phyloP scores from a whole-genome alignment of 2,888 invertebrate genomes.

The Drosophila prolongata region DNA sequence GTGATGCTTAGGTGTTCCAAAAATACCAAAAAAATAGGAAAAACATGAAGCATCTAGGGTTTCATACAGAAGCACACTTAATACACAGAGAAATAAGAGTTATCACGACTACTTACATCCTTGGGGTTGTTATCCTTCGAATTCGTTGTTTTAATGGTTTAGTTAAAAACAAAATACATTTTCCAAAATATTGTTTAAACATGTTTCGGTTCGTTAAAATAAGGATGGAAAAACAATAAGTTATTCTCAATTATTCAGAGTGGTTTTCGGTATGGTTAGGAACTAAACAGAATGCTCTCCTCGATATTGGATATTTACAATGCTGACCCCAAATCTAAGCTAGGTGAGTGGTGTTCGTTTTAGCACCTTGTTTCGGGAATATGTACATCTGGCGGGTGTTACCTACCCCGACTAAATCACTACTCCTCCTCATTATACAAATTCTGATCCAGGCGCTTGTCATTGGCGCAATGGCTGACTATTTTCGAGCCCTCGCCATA shows the following conservation, averaged over 20 bases:
- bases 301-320: slow-evolving; percentile 31
- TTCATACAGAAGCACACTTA: slow-evolving; percentile 42
- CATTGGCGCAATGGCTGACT: slow-evolving; percentile 54
- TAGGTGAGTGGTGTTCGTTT: slow-evolving; percentile 25
- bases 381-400: slow-evolving; percentile 28
- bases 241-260: slow-evolving; percentile 25
- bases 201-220: slow-evolving; percentile 33
- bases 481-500: slow-evolving; percentile 73
- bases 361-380: slow-evolving; percentile 22
- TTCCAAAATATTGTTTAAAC: slow-evolving; percentile 58
- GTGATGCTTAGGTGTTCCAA: slow-evolving; percentile 42
- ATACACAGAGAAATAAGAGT: slow-evolving; percentile 26
- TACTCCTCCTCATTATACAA: slow-evolving; percentile 70
- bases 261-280: slow-evolving; percentile 20
- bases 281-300: slow-evolving; percentile 20
- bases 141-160: slow-evolving; percentile 58
- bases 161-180: slow-evolving; percentile 63
- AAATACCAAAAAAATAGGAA: slow-evolving; percentile 25
- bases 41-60: slow-evolving; percentile 10
- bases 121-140: slow-evolving; percentile 82
- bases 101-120: slow-evolving; percentile 82
- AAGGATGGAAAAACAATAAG: slow-evolving; percentile 29
- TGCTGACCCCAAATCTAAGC: slow-evolving; percentile 19
- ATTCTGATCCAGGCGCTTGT: slow-evolving; percentile 67
- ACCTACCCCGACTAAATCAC: slow-evolving; percentile 57